phyloP scores from a whole-genome alignment of 2,888 invertebrate species.

The Autographa gamma region DNA sequence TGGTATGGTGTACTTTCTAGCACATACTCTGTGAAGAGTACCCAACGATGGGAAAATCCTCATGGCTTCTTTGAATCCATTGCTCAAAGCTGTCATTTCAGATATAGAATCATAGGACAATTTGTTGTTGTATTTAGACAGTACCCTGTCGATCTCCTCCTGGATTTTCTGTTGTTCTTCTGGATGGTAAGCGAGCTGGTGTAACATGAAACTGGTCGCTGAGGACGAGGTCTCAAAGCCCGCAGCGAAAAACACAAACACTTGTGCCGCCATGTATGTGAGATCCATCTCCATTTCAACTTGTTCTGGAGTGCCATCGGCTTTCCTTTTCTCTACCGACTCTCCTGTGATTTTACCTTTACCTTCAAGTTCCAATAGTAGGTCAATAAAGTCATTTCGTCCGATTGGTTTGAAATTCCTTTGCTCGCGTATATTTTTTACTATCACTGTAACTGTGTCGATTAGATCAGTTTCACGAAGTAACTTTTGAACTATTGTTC shows the following conservation, averaged over 20 bases:
- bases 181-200: slow-evolving; percentile 77
- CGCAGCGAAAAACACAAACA: slow-evolving; percentile 79
- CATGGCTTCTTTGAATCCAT: slow-evolving; percentile 74
- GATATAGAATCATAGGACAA: slow-evolving; percentile 74
- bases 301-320: slow-evolving; percentile 68
- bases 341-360: slow-evolving; percentile 74
- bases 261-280: slow-evolving; percentile 71
- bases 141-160: slow-evolving; percentile 74
- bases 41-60: slow-evolving; percentile 74
- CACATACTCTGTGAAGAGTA: slow-evolving; percentile 70
- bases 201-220: slow-evolving; percentile 75
- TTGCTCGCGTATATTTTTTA: slow-evolving; percentile 67
- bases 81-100: slow-evolving; percentile 70
- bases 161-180: slow-evolving; percentile 75
- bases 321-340: slow-evolving; percentile 68
- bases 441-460: slow-evolving; percentile 58
- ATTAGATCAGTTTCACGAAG: slow-evolving; percentile 53
- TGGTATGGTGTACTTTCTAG: slow-evolving; percentile 65
- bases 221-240: slow-evolving; percentile 85
- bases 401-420: slow-evolving; percentile 72
- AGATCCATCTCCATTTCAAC: slow-evolving; percentile 71
- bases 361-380: slow-evolving; percentile 67
- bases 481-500: slow-evolving; percentile 40
- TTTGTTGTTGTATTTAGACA: slow-evolving; percentile 70
- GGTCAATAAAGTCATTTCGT: slow-evolving; percentile 73